Conservation (phyloP, 2,113 vertebrate genomes). For the Mellivora capensis region DNA sequence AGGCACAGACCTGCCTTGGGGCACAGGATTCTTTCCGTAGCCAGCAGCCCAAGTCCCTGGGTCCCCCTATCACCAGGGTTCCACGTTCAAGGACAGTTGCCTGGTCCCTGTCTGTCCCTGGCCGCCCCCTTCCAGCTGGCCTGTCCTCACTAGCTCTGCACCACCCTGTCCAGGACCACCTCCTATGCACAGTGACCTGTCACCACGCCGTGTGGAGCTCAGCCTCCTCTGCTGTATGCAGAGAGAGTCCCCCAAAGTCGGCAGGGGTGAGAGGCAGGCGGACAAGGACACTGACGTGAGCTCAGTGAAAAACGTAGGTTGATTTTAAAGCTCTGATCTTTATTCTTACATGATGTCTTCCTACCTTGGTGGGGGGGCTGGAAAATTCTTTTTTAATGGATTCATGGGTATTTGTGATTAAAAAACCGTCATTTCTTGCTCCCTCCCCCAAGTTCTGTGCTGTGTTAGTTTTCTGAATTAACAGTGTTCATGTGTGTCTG, state of each 20-base stretch:
- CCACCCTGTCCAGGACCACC: not conserved
- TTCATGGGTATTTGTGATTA: not conserved
- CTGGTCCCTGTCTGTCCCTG: not conserved
- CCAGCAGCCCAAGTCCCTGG: not conserved
- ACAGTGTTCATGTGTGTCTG: too few relatives aligned
- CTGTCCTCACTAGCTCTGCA: rapidly evolving
- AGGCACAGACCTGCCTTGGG: not conserved
- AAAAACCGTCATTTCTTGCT: too few relatives aligned
- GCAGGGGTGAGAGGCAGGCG: rapidly evolving
- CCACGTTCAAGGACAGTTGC: too few relatives aligned
- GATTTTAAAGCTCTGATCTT: not conserved
- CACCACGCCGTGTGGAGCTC: rapidly evolving
- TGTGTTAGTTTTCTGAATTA: not conserved
- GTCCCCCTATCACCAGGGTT: rapidly evolving
- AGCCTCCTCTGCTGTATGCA: rapidly evolving
- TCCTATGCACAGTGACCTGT: rapidly evolving
- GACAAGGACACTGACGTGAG: rapidly evolving
- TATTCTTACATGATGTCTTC: not conserved
- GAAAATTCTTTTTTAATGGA: not conserved
- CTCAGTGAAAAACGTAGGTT: rapidly evolving
- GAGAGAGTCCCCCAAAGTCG: rapidly evolving
- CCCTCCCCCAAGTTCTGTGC: not conserved
- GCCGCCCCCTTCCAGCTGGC: rapidly evolving
- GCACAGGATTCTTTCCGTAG: too few relatives aligned
- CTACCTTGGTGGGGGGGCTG: not conserved